Evolutionary conservation across 2,888 invertebrate species (phyloP).

Genomic region (Itoplectis maculator): DNA sequence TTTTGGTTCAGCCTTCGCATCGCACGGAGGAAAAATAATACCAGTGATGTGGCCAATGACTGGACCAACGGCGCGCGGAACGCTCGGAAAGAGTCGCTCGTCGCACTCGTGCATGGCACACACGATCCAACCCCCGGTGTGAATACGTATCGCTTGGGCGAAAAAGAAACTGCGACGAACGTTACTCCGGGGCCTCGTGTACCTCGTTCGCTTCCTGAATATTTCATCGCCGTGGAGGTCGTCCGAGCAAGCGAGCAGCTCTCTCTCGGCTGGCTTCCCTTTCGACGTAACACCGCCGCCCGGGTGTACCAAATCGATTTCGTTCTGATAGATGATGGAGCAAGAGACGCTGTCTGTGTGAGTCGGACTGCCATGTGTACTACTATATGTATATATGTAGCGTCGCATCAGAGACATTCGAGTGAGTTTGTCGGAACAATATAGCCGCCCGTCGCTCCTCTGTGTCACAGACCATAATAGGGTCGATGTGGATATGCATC

Average conservation of each 20-base stretch:
- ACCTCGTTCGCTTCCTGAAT: conserved; percentile 62
- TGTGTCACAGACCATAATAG: conserved; percentile 13
- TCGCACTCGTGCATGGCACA: conserved; percentile 22
- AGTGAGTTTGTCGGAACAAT: conserved; percentile 45
- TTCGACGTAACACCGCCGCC: conserved; percentile 7
- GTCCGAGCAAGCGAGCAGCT: conserved; percentile 21
- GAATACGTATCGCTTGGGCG: conserved; percentile 41
- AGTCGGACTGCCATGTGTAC: too few species aligned
- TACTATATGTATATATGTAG: not conserved
- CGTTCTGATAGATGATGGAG: conserved; percentile 26
- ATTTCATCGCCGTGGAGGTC: conserved; percentile 62
- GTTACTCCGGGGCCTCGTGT: conserved; percentile 24
- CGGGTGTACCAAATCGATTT: conserved; percentile 46
- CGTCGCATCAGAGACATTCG: conserved; percentile 31
- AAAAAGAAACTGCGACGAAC: conserved; percentile 35
- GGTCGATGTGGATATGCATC: conserved; percentile 8
- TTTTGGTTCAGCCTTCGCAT: not conserved
- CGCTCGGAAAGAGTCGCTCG: conserved; percentile 7
- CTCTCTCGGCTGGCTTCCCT: conserved; percentile 24
- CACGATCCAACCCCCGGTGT: conserved; percentile 13
- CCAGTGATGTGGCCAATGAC: not conserved
- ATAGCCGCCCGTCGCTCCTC: conserved; percentile 7
- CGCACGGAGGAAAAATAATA: not conserved
- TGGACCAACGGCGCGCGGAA: not conserved
- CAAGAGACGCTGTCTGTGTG: conserved; percentile 11